Evolutionary conservation across 2,797 vertebrate species (phyloP).

Genomic region (Micromesistius poutassou): DNA sequence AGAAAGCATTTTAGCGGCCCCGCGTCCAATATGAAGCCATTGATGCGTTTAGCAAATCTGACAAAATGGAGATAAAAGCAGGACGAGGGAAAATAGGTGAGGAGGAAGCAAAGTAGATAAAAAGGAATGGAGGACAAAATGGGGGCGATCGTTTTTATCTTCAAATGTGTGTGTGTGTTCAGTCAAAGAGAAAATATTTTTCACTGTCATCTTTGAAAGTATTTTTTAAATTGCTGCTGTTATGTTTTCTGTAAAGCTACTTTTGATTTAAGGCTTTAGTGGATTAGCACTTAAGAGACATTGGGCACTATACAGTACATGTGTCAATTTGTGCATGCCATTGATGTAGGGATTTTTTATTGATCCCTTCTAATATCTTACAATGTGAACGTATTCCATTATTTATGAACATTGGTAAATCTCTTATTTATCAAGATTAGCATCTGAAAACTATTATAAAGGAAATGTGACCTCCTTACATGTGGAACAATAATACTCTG

Average conservation of each 20-base stretch:
- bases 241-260: not conserved
- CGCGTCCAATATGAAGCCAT: not conserved
- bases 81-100: not conserved
- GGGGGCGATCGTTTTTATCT: constrained; percentile 1
- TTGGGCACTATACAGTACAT: not conserved
- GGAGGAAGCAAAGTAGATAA: not conserved
- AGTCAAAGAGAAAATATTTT: not conserved
- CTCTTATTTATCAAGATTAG: not conserved
- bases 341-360: not conserved
- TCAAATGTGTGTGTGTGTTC: not conserved
- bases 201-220: not conserved
- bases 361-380: not conserved
- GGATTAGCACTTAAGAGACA: not conserved
- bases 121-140: not conserved
- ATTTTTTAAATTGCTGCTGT: not conserved
- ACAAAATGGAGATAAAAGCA: constrained; percentile 4
- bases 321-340: not conserved
- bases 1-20: constrained; percentile 5
- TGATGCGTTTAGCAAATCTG: not conserved
- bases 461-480: not conserved
- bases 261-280: not conserved
- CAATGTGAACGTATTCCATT: not conserved
- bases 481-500: not conserved
- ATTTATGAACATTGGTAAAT: not conserved
- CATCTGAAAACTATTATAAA: not conserved